Base-by-base conservation (phyloP, 2,797 vertebrate species). In the Triplophysa bombifrons region DNA sequence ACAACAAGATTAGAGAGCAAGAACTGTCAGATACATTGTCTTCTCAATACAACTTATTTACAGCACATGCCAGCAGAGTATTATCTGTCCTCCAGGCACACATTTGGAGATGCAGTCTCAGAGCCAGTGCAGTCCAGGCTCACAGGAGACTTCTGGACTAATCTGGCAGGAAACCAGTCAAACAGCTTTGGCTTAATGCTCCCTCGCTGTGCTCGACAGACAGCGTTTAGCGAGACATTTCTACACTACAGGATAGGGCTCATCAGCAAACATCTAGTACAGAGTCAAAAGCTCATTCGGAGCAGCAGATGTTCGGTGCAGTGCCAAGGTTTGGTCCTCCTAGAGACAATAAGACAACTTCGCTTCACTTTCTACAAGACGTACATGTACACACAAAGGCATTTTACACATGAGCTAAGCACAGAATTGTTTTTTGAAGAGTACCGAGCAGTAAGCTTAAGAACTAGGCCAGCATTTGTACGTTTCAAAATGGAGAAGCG, bases 131-230 rank as follows among this genome's bases (percentile, higher is more conserved):
- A 74, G 63, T 80, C 58, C 46, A 1, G 67, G 72, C 79, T 79
- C 75, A 78, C 64, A 69, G 65, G 84, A 84, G 84, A 64, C 82
- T 71, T 79, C 55, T 80, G 74, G 78, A 81, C 75, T 77, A 85
- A 84, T 76, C 34, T 89, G 82, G 89, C 87, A 82, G 86, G 80
- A 85, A 85, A 84, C 86, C 87, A 80, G 83, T 86, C 87, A 83
- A 85, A 90, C 71, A 86, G 83, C 86, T 87, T 90, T 81, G 78
- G 85, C 85, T 86, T 88, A 90, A 88, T 87, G 82, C 88, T 85
- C 85, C 87, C 88, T 89, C 85, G 82, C 90, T 91, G 92, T 90
- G 88, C 88, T 84, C 86, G 78, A 85, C 84, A 88, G 86, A 90
- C 87, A 88, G 81, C 84, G 83, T 84, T 87, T 86, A 86, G 83